Evolutionary conservation across 1,140 invertebrate species (phyloP).

Genomic region (Aphis gossypii): DNA sequence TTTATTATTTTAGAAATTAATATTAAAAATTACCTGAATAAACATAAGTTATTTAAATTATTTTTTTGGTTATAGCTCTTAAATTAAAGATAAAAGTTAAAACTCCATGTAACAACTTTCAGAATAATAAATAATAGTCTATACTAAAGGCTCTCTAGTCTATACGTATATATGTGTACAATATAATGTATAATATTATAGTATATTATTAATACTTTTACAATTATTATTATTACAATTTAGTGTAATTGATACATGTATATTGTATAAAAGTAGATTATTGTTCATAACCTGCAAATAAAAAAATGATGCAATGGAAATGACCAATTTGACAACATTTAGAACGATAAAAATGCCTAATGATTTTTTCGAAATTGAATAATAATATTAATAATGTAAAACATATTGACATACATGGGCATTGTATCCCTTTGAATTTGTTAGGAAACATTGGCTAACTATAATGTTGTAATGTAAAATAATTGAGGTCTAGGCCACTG

Average conservation of each 20-base stretch:
- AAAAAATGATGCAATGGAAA: neutral
- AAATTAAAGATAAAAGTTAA: neutral
- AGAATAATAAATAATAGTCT: neutral
- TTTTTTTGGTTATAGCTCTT: neutral
- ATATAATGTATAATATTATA: too few relatives aligned
- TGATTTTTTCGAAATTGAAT: neutral
- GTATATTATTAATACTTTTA: neutral
- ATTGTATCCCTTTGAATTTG: constrained; percentile 10
- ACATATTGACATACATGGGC: neutral
- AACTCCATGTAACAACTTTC: neutral
- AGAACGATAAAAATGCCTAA: neutral
- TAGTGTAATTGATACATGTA: too few relatives aligned
- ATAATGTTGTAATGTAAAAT: neutral
- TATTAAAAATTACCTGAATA: neutral
- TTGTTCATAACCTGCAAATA: neutral
- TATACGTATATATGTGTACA: too few relatives aligned
- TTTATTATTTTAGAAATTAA: neutral
- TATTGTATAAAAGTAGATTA: too few relatives aligned
- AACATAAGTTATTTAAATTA: neutral
- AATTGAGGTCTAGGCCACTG: constrained; percentile 52
- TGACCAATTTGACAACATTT: neutral
- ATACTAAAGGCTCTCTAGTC: too few relatives aligned
- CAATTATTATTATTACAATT: too few relatives aligned
- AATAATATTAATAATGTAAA: neutral
- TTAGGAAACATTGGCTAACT: neutral